These are phyloP conservation scores for Oceanodroma tethys DNA, from an alignment of 2,113 vertebrate genomes.

Conservation along the genomic window DNA sequence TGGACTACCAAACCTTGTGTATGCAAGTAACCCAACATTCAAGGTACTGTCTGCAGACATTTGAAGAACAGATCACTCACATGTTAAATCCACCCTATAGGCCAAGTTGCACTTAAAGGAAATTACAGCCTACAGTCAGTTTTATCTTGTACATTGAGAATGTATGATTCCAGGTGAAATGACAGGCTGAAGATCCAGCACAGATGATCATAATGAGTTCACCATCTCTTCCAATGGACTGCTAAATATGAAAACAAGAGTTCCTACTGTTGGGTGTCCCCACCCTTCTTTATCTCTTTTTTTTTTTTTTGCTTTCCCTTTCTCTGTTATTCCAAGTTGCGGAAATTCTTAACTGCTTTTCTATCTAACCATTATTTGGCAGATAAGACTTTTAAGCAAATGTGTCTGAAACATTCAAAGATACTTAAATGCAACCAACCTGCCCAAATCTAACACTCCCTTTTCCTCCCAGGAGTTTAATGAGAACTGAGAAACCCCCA, in stretches of 20 bases:
- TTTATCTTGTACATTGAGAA: not conserved
- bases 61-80: not conserved
- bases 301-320: no score
- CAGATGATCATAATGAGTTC: not conserved
- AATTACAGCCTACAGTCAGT: not conserved
- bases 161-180: accelerated
- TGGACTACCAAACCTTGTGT: not conserved
- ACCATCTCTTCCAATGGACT: not conserved
- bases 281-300: accelerated
- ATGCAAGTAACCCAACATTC: not conserved
- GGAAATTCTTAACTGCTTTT: not conserved
- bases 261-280: not conserved
- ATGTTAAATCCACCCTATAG: not conserved
- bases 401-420: not conserved
- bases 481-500: not conserved
- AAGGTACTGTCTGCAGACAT: not conserved
- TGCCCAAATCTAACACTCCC: not conserved
- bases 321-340: not conserved
- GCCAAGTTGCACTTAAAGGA: not conserved
- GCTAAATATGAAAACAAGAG: not conserved
- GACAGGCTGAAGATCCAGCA: not conserved
- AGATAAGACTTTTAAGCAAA: not conserved
- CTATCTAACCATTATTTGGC: not conserved
- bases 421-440: not conserved
- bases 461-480: not conserved